phyloP scores from a whole-genome alignment of 2,797 vertebrate genomes.

The Cynodonichthys magdalenae region DNA sequence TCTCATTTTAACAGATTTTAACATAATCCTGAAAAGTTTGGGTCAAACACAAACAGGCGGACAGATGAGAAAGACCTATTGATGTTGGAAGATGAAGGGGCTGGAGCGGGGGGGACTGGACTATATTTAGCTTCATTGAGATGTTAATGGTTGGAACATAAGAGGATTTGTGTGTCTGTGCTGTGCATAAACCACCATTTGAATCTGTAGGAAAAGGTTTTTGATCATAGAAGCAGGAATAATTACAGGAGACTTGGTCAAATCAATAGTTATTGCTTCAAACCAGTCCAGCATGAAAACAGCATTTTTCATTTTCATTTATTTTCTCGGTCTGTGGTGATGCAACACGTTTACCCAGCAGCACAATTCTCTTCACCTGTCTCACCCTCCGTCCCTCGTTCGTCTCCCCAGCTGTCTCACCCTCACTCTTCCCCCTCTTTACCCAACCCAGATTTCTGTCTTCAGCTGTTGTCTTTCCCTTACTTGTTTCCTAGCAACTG shows the following conservation, averaged over 20 bases:
- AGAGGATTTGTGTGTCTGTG: slow-evolving; percentile 41
- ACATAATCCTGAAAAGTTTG: slow-evolving; percentile 48
- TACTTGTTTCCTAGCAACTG: slow-evolving; percentile 85
- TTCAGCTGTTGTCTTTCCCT: slow-evolving; percentile 74
- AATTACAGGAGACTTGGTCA: slow-evolving; percentile 34
- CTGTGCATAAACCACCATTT: slow-evolving; percentile 23
- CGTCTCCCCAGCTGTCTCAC: slow-evolving; percentile 41
- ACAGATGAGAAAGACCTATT: slow-evolving; percentile 63
- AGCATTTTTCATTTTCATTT: slow-evolving; percentile 39
- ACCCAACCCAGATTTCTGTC: slow-evolving; percentile 72
- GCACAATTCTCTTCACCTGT: slow-evolving; percentile 42
- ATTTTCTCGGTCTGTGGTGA: slow-evolving; percentile 33
- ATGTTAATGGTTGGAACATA: slow-evolving; percentile 76
- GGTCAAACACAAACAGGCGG: slow-evolving; percentile 38
- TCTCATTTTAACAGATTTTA: slow-evolving; percentile 35
- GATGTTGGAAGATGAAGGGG: slow-evolving; percentile 75
- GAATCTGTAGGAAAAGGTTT: slow-evolving; percentile 32
- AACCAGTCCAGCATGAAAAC: slow-evolving; percentile 34
- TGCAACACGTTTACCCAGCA: slow-evolving; percentile 50
- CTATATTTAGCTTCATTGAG: slow-evolving; percentile 80
- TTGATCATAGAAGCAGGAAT: slow-evolving; percentile 44
- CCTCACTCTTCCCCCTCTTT: slow-evolving; percentile 20
- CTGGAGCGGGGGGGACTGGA: slow-evolving; percentile 28
- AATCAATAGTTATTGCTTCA: slow-evolving; percentile 45
- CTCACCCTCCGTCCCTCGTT: slow-evolving; percentile 18